Evolutionary conservation across 30 jellyfish, hydroid and myxozoan genomes (phyloP), one percentile per base, ranked within the genome.

Genomic region (Catostylus mosaicus): DNA sequence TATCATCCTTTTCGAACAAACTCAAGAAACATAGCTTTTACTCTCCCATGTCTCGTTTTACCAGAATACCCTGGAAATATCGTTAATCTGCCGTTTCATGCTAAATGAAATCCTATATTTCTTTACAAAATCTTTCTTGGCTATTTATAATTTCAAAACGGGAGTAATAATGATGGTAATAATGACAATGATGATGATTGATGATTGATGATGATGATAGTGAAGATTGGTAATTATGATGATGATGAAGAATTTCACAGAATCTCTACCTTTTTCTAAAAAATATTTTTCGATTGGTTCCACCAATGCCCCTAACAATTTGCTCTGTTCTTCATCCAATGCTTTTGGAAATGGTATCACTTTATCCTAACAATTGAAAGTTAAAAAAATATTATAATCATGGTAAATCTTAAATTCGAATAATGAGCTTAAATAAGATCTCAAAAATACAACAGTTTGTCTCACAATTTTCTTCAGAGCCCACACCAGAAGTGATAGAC

Each of bases 231-330:
- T n/a, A n/a, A n/a, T n/a, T n/a, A n/a, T n/a, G n/a, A n/a, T n/a
- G n/a, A n/a, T n/a, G n/a, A n/a, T n/a, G n/a, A n/a, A n/a, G n/a
- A n/a, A n/a, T n/a, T n/a, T n/a, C n/a, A n/a, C n/a, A n/a, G n/a
- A n/a, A n/a, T 23, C 0, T 31, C 72, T 62, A 85, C 95, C 95
- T 85, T 85, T 76, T 61, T 85, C 98, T 7, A 80, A 20, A 83
- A 93, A 87, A 52, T 80, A 93, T 48, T 68, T 93, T 36, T 93
- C 98, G 5, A 93, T 96, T 19, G 98, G 98, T 36, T 93, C 97
- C 18, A 93, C 68, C 72, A 93, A 80, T 26, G 97, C 48, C 18
- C 78, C 91, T 16, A 93, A 57, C 24, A 87, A 67, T 64, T 93
- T 88, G 16, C 43, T 69, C 32, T 93, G 98, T 33, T 93, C 98